Evolutionary conservation across 2,113 vertebrate genomes (phyloP), one percentile per base, ranked within the genome.

Genomic region (Fregata magnificens): DNA sequence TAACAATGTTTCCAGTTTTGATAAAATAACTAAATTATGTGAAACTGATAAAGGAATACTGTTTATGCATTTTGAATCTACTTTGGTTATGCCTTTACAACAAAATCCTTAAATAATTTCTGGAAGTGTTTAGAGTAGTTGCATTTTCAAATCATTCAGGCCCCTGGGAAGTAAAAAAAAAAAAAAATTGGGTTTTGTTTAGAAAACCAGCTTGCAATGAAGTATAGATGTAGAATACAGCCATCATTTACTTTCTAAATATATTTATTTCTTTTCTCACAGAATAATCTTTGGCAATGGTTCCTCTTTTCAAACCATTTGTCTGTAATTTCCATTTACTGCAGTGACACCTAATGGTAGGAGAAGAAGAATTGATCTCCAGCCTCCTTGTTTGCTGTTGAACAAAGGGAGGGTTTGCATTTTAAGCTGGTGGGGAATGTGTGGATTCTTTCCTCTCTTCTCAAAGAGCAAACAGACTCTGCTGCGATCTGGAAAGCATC

Each of bases 331-430:
- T 96, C 95, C 81, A 96, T 94, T 97, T 97, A 72, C 95, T 95
- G 95, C 96, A 96, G 96, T 98, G 97, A 97, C 97, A 97, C 96
- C 97, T 96, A 97, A 97, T 86, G 96, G 97, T 93, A 74, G 82
- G 63, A 94, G 88, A 93, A 84, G 96, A 96, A 94, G 96, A 97
- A 96, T 93, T 89, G 96, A 87, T 95, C 71, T 88, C 85, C 80
- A 55, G 77, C 59, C 16, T 32, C 71, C 95, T 93, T 96, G 86
- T 97, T 97, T 97, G 94, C 95, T 73, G 66, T 82, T 62, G 56
- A 95, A 97, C 97, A 97, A 98, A 97, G 42, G 7, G 6, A 52
- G 32, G 44, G 16, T 55, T 71, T 13, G 44, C 91, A 61, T 96
- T 93, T 96, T 92, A 59, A 95, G 61, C 77, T 86, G 56, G 31